Conservation (phyloP, 2,113 vertebrate genomes). For the Nymphicus hollandicus region DNA sequence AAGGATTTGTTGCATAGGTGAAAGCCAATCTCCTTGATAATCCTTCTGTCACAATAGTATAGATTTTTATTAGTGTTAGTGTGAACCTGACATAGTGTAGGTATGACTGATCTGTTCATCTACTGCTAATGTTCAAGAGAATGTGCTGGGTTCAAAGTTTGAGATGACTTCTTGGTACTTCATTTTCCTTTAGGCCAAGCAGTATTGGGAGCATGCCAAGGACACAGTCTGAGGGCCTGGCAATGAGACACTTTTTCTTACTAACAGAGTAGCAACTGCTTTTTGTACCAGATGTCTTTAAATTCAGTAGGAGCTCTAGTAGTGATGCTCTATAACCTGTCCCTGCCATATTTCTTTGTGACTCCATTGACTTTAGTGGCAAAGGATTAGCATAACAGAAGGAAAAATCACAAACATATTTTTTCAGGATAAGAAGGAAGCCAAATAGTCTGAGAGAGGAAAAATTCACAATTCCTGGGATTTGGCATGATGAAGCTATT, state of each 20-base stretch:
- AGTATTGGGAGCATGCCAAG: conserved; percentile 17
- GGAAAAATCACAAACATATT: neutral
- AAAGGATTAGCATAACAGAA: conserved; percentile 21
- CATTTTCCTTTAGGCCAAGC: neutral
- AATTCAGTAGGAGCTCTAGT: neutral
- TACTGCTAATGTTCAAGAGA: conserved; percentile 8
- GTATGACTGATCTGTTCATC: conserved; percentile 48
- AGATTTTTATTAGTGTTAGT: conserved; percentile 41
- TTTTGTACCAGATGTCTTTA: neutral
- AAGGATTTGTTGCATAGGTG: neutral
- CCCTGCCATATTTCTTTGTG: neutral
- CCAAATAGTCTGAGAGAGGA: neutral
- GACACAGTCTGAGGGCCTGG: neutral
- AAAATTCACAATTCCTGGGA: neutral
- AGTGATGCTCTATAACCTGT: neutral
- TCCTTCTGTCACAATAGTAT: conserved; percentile 12
- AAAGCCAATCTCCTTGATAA: conserved; percentile 33
- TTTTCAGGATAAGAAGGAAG: neutral
- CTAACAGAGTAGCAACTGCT: neutral
- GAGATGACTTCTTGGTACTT: conserved; percentile 13
- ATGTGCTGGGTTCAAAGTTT: conserved; percentile 6
- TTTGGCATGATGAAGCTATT: neutral
- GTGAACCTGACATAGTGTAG: neutral
- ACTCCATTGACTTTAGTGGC: neutral
- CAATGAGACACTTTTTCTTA: conserved; percentile 12